A percentile compares a stretch with the other conserved stretches of the same genome.
These are phyloP conservation scores for Trichonephila inaurata DNA, from an alignment of 1,140 invertebrate genomes.

Conservation along the genomic window DNA sequence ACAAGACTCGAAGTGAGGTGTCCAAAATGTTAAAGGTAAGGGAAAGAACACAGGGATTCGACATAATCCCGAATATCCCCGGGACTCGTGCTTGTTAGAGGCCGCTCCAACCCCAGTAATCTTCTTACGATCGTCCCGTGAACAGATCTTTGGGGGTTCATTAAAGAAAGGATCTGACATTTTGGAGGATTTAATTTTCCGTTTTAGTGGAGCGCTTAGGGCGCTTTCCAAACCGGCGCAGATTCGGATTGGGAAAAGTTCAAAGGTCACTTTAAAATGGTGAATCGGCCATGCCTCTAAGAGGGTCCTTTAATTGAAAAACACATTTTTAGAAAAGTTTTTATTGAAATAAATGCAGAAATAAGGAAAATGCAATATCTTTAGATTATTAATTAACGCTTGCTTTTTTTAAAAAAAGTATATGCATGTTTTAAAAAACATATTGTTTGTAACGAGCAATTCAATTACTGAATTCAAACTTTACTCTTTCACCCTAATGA, in stretches of 20 bases:
- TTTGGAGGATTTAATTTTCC: neutral
- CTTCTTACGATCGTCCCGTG: neutral
- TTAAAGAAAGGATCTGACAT: slow-evolving; percentile 26
- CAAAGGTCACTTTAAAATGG: neutral
- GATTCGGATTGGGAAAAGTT: neutral
- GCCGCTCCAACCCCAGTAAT: neutral
- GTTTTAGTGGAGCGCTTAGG: neutral
- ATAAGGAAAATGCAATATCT: too few relatives aligned
- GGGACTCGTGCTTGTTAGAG: neutral
- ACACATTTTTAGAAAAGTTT: too few relatives aligned
- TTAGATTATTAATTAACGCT: too few relatives aligned
- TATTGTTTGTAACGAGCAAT: too few relatives aligned
- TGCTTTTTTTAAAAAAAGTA: too few relatives aligned
- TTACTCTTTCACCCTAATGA: too few relatives aligned
- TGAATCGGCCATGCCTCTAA: neutral
- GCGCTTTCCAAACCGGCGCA: neutral
- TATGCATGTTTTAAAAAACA: too few relatives aligned
- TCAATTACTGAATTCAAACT: too few relatives aligned
- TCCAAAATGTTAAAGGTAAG: slow-evolving; percentile 8
- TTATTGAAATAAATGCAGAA: too few relatives aligned
- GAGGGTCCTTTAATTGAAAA: too few relatives aligned
- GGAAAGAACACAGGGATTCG: neutral
- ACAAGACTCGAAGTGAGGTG: neutral
- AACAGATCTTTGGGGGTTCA: neutral
- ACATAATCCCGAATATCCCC: neutral